Percentiles rank a stretch among this genome's conserved stretches.
These are phyloP conservation scores for Anguilla obscura DNA, from an alignment of 2,797 vertebrate genomes.

Conservation along the genomic window DNA sequence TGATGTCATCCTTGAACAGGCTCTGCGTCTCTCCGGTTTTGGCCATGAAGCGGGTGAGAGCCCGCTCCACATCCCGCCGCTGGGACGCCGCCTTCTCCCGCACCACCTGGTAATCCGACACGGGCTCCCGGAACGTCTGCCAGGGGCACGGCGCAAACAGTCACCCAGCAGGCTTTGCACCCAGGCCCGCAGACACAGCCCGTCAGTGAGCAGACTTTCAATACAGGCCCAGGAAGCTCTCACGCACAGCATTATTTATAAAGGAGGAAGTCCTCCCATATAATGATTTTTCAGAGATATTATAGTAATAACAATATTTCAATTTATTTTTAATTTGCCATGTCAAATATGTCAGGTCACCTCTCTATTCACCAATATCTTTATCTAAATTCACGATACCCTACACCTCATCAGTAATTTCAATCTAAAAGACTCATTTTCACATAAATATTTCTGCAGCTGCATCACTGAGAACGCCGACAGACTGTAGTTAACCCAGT, in stretches of 20 bases:
- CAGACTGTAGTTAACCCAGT: too few relatives aligned
- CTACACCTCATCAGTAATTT: too few relatives aligned
- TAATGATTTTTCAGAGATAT: background rate
- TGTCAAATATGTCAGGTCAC: too few relatives aligned
- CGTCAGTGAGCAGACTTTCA: background rate
- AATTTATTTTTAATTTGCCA: too few relatives aligned
- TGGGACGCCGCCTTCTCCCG: constrained; percentile 94
- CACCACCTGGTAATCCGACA: constrained; percentile 92
- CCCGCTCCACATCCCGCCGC: constrained; percentile 90
- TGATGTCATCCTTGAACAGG: constrained; percentile 94
- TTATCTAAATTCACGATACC: too few relatives aligned
- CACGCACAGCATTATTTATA: background rate
- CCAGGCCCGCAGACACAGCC: background rate
- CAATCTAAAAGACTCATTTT: too few relatives aligned
- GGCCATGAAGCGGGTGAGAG: constrained; percentile 97
- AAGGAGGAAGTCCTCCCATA: background rate
- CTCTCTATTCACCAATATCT: too few relatives aligned
- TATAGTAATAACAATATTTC: background rate
- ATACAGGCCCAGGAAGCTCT: background rate
- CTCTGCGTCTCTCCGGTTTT: constrained; percentile 96
- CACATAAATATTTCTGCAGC: too few relatives aligned
- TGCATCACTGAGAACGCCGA: too few relatives aligned
- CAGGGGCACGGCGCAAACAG: background rate
- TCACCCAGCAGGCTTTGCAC: background rate
- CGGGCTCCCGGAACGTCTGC: constrained; percentile 92